Evolutionary conservation across 1,140 invertebrate species (phyloP), one percentile per base, ranked within the genome.

Genomic region (Zeugodacus cucurbitae): DNA sequence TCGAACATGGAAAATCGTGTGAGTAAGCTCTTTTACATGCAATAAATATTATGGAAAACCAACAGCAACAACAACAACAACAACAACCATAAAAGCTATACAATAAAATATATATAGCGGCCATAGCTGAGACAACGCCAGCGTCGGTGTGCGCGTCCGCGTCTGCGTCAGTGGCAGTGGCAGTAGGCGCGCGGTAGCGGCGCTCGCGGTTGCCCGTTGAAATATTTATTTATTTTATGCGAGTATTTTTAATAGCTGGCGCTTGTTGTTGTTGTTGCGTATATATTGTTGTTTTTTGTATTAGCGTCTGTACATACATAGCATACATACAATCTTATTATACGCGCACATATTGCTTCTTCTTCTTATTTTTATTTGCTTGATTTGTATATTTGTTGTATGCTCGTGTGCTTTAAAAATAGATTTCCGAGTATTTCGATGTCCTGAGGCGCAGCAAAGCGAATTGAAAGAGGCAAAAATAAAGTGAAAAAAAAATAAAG

Each of bases 401-500:
- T 82, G 10, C 22, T 54, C 41, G 22, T 82, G 22, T 29, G 74
- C 74, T 82, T 82, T 82, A 82, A 54, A 82, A 82, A 82, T 82
- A 82, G 44, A 82, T 82, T 82, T 82, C 74, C 74, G 74, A 82
- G 74, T 82, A 82, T 82, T 82, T 82, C 44, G 74, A 48, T 54
- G 74, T 82, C 74, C 74, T 82, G 74, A 82, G 74, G 37, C 74
- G 74, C 44, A 82, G 74, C 74, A 44, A 29, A n/a, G 37, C 74
- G 22, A 48, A 82, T 14, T 82, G 20, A 44, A 82, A 48, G 48
- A 17, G 48, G 11, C 48, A 14, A 11, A 54, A 54, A 54, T 54
- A 20, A 26, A 82, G 17, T 48, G 14, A 48, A 78, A 44, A 10
- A 34, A 44, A 78, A 78, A 74, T 1, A 44, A 48, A 48, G 20